Base-by-base conservation (phyloP, 2,113 vertebrate species). In the Apodemus sylvaticus region DNA sequence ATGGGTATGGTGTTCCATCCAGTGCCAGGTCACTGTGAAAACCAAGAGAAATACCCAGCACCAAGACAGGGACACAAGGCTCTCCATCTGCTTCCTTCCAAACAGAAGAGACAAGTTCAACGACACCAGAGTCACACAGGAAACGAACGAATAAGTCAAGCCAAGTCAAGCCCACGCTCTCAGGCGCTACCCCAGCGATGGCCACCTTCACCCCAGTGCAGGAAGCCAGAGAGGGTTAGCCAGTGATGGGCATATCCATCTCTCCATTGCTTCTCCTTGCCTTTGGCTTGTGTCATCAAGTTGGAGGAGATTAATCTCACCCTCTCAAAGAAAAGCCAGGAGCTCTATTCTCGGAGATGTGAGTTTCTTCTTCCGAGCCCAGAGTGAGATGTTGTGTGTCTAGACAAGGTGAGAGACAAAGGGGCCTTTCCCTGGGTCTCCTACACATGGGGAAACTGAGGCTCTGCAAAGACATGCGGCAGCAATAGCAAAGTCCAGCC, bases 131-230 rank as follows among this genome's bases (percentile, higher is more conserved):
- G 86, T 90, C 91, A 62, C 34, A 20, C 7, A 34, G 64, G 79
- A 79, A 88, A 34, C n/a, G 62, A 26, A 48, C 17, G 19, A 74
- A 31, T 3, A 29, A 77, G 17, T 3, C 36, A 76, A 3, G 36
- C 2, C 3, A 64, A 3, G 36, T 1, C 3, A 64, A 81, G 76
- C 66, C 77, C 29, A 10, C 36, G 20, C 34, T 36, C 48, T 7
- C 5, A 26, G 4, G 34, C 5, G 13, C 87, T 55, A 24, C 42
- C 22, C 3, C 24, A 0, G 14, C 36, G 48, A 0, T 0, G 1
- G 48, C 31, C 19, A 3, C 74, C 51, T 74, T 29, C 19, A 19
- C 13, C 3, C 7, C 7, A 4, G 24, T 1, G 0, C 45, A 7
- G 64, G 78, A 45, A 7, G 2, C 3, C 0, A 45, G 53, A 34